Evolutionary conservation across 2,113 vertebrate species (phyloP).

Genomic region (Leptobrachium ailaonicum): DNA sequence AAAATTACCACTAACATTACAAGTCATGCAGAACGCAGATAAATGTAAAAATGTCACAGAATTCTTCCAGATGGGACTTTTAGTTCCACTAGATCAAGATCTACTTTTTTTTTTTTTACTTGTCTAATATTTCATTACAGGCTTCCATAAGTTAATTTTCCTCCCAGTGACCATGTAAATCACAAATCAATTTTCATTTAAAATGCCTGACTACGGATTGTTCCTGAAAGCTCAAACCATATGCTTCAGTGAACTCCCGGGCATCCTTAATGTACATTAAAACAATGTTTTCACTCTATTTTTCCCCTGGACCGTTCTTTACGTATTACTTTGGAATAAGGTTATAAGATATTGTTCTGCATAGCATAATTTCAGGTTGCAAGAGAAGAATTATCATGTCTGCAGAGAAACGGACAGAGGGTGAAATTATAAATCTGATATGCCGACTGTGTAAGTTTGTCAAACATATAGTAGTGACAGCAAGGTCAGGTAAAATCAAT

Average conservation of each 20-base stretch:
- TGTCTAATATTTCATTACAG: constrained; percentile 99
- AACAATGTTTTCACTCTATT: constrained; percentile 70
- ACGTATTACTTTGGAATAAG: background rate
- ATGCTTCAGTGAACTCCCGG: constrained; percentile 77
- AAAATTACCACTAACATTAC: constrained; percentile 99
- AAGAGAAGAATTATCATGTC: background rate
- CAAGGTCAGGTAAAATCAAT: background rate
- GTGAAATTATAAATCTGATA: background rate
- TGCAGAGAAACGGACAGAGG: background rate
- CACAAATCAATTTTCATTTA: constrained; percentile 99
- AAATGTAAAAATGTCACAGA: constrained; percentile 98
- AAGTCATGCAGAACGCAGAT: constrained; percentile 98
- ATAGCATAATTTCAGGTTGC: background rate
- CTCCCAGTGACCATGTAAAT: constrained; percentile 99
- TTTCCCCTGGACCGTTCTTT: background rate
- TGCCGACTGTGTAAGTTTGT: background rate
- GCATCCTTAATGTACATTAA: constrained; percentile 81
- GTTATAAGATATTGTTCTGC: background rate
- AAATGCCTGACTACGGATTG: constrained; percentile 94
- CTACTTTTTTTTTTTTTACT: constrained; percentile 80
- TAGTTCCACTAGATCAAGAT: constrained; percentile 97
- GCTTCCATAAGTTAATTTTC: constrained; percentile 97
- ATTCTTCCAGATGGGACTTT: constrained; percentile 95
- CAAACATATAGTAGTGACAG: background rate
- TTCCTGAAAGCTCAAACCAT: constrained; percentile 84